Conservation (phyloP, 2,888 invertebrate genomes). For the Eristalinus sepulchralis region DNA sequence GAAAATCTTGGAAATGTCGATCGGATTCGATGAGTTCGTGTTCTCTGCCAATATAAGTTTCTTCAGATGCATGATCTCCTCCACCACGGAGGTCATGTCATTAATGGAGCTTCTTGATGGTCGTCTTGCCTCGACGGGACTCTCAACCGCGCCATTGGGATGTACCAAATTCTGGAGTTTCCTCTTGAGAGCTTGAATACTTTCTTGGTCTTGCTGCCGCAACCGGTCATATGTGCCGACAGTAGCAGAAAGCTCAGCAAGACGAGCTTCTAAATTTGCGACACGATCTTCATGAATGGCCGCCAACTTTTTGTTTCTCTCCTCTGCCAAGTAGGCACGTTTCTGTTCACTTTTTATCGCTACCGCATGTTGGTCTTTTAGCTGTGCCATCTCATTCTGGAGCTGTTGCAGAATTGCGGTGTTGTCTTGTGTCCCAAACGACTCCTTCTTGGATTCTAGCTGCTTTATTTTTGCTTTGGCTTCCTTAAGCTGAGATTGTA, state of each 20-base stretch:
- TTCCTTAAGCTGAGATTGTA: slow-evolving; percentile 85
- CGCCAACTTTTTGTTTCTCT: slow-evolving; percentile 85
- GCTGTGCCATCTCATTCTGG: slow-evolving; percentile 87
- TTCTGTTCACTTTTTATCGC: slow-evolving; percentile 89
- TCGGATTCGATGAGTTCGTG: slow-evolving; percentile 83
- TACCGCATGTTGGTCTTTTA: slow-evolving; percentile 87
- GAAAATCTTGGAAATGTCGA: slow-evolving; percentile 84
- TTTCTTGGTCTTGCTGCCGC: slow-evolving; percentile 87
- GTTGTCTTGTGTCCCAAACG: slow-evolving; percentile 80
- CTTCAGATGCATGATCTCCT: slow-evolving; percentile 85
- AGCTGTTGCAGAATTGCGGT: slow-evolving; percentile 83
- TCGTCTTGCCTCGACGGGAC: slow-evolving; percentile 11
- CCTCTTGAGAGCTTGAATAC: slow-evolving; percentile 84
- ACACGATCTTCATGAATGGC: slow-evolving; percentile 89
- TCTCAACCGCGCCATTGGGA: slow-evolving; percentile 50
- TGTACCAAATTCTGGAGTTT: slow-evolving; percentile 76
- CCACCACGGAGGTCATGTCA: slow-evolving; percentile 83
- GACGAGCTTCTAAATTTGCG: slow-evolving; percentile 87
- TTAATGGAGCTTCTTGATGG: slow-evolving; percentile 24
- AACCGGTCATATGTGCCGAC: slow-evolving; percentile 89
- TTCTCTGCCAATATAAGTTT: slow-evolving; percentile 84
- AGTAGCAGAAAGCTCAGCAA: slow-evolving; percentile 90
- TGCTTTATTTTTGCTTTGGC: slow-evolving; percentile 85
- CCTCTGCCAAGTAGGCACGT: slow-evolving; percentile 87
- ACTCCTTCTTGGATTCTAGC: slow-evolving; percentile 81